Percentiles rank a stretch among this genome's conserved stretches.
Evolutionary conservation across 2,888 invertebrate species (phyloP).

Genomic region (Coelinius sp.): DNA sequence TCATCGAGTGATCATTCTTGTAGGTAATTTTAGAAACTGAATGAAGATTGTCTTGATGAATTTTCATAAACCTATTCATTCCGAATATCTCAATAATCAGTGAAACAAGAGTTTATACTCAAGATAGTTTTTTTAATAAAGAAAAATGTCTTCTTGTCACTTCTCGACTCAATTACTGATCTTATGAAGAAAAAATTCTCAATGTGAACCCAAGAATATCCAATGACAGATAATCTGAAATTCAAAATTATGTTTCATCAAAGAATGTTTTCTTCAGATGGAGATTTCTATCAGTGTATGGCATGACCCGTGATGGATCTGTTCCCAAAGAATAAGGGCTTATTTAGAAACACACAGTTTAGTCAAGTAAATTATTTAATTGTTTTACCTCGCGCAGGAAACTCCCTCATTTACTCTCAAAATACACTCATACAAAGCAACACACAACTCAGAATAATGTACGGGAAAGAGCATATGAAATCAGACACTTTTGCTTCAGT

Average conservation of each 20-base stretch:
- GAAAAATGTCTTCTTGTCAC: too few relatives aligned
- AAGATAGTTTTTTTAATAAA: too few relatives aligned
- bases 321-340: too few relatives aligned
- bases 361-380: not conserved
- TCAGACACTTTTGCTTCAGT: not conserved
- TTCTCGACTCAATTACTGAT: too few relatives aligned
- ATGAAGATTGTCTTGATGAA: too few relatives aligned
- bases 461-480: conserved; percentile 1
- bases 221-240: not conserved
- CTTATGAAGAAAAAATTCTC: too few relatives aligned
- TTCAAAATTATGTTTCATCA: too few relatives aligned
- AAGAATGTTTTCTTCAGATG: too few relatives aligned
- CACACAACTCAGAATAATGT: too few relatives aligned
- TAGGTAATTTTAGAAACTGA: not conserved
- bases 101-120: not conserved
- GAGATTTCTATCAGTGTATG: not conserved
- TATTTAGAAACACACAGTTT: too few relatives aligned
- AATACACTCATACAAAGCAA: too few relatives aligned
- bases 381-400: not conserved
- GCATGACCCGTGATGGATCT: too few relatives aligned
- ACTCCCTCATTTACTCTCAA: not conserved
- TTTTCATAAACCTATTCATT: not conserved
- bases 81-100: not conserved
- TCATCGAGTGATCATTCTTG: not conserved
- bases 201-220: not conserved